These are phyloP conservation scores for Polydrusus pterygomalis DNA, from an alignment of 2,888 invertebrate genomes.

Conservation along the genomic window DNA sequence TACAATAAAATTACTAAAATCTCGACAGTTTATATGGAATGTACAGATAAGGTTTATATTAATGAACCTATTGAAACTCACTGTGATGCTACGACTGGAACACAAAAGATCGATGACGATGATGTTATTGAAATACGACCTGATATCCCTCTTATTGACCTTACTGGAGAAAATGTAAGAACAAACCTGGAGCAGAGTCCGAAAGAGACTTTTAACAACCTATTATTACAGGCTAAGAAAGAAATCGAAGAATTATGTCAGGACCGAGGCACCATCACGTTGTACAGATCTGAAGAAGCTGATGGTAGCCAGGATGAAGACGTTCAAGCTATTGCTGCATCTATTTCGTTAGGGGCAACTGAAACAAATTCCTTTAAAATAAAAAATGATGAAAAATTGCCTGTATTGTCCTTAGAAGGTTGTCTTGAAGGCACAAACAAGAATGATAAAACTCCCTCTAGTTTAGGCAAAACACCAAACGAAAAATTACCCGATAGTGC, in stretches of 20 bases:
- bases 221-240: constrained; percentile 17
- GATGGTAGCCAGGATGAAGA: constrained; percentile 13
- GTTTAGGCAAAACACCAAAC: neutral
- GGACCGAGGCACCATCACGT: constrained; percentile 9
- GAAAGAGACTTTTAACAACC: neutral
- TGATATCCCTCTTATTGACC: constrained; percentile 20
- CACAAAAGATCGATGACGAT: constrained; percentile 5
- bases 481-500: neutral
- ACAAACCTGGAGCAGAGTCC: neutral
- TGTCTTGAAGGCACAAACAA: neutral
- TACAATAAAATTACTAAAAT: neutral
- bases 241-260: constrained; percentile 19
- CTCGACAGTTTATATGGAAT: neutral
- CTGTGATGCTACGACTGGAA: neutral
- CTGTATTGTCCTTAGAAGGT: neutral
- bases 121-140: constrained; percentile 28
- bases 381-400: neutral
- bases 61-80: constrained; percentile 9
- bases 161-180: constrained; percentile 17
- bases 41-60: constrained; percentile 7
- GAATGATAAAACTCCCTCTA: neutral
- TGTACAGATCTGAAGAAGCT: constrained; percentile 31
- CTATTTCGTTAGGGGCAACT: constrained; percentile 1
- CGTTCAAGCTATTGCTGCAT: constrained; percentile 31
- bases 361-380: neutral